Conservation (phyloP, 2,797 vertebrate genomes). For the Sardinella longiceps region DNA sequence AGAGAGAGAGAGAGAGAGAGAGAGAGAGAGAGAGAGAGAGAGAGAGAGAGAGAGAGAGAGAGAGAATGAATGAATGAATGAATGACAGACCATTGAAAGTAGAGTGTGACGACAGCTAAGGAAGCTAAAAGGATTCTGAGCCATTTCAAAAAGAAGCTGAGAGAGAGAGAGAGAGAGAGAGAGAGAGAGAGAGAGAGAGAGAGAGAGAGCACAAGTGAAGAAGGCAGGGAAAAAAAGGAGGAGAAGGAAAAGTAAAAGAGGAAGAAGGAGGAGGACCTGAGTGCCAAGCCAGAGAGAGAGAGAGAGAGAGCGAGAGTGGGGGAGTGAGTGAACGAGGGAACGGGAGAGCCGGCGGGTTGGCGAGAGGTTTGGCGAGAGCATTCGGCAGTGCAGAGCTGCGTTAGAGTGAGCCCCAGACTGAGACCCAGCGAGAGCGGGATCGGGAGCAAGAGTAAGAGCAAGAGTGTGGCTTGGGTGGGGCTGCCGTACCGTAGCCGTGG, state of each 20-base stretch:
- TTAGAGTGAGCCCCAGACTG: background rate
- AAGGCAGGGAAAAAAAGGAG: background rate
- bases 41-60: constrained; percentile 17
- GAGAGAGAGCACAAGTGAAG: background rate
- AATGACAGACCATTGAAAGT: too few relatives aligned
- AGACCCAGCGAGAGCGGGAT: too few relatives aligned
- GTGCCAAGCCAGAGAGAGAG: background rate
- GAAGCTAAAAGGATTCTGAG: background rate
- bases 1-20: constrained; percentile 39
- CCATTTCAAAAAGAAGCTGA: background rate
- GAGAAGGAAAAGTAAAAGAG: background rate
- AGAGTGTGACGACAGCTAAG: too few relatives aligned
- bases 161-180: background rate
- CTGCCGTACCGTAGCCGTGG: constrained; percentile 11
- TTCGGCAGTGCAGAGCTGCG: background rate
- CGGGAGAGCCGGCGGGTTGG: background rate
- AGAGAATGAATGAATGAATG: background rate
- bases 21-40: constrained; percentile 40
- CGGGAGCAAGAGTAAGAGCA: background rate
- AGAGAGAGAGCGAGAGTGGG: background rate
- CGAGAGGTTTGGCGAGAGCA: background rate
- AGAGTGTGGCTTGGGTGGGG: constrained; percentile 18
- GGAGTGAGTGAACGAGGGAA: background rate
- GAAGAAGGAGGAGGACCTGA: constrained; percentile 3
- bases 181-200: background rate